phyloP scores from a whole-genome alignment of 2,888 invertebrate genomes.

The Galerucella calmariensis region DNA sequence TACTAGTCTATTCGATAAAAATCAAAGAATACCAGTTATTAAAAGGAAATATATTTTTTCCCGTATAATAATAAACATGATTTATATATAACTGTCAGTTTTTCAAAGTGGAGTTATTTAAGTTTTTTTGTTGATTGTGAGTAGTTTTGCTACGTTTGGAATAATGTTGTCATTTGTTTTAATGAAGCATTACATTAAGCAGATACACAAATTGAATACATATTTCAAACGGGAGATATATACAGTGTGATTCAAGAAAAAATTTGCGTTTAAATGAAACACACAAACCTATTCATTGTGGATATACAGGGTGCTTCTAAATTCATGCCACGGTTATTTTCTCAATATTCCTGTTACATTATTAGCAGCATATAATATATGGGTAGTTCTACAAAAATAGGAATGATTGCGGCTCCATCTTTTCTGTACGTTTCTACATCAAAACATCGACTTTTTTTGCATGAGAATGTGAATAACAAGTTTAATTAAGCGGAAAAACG shows the following conservation, averaged over 20 bases:
- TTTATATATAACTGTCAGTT: slow-evolving; percentile 21
- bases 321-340: too few species aligned
- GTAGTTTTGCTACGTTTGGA: slow-evolving; percentile 2
- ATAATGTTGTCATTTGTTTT: slow-evolving; percentile 5
- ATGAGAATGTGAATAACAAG: too few species aligned
- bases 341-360: too few species aligned
- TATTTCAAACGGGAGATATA: background rate
- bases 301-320: too few species aligned
- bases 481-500: too few species aligned
- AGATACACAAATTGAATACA: background rate
- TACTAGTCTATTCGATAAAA: slow-evolving; percentile 26
- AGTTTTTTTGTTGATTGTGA: slow-evolving; percentile 6
- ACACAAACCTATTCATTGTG: background rate
- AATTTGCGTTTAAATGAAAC: background rate
- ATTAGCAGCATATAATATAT: too few species aligned
- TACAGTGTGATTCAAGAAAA: background rate
- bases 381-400: too few species aligned
- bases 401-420: too few species aligned
- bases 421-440: too few species aligned
- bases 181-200: background rate
- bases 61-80: slow-evolving; percentile 17
- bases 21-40: slow-evolving; percentile 16
- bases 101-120: slow-evolving; percentile 1
- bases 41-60: slow-evolving; percentile 14
- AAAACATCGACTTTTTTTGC: too few species aligned